A percentile compares a stretch with the other conserved stretches of the same genome.
Conservation (phyloP, 1,140 invertebrate species). For the Stegodyphus mimosarum region DNA sequence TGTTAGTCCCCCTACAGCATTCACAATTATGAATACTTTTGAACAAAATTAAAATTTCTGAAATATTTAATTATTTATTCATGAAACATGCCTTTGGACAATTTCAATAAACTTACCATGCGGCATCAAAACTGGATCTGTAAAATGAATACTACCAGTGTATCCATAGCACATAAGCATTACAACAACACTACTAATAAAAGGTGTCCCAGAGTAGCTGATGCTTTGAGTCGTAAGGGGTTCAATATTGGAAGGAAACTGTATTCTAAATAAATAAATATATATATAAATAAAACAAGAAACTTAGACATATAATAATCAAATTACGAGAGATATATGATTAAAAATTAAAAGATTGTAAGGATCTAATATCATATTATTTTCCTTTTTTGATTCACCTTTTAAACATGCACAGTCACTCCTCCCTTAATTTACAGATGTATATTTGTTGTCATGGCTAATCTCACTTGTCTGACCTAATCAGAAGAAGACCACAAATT, state of each 20-base stretch:
- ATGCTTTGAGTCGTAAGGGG: constrained; percentile 45
- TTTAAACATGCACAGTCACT: too few relatives aligned
- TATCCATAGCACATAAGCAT: constrained; percentile 64
- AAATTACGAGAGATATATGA: too few relatives aligned
- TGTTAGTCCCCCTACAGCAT: too few relatives aligned
- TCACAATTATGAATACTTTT: too few relatives aligned
- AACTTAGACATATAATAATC: too few relatives aligned
- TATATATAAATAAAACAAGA: neutral
- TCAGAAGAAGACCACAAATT: too few relatives aligned
- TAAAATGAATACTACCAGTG: constrained; percentile 62
- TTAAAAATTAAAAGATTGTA: too few relatives aligned
- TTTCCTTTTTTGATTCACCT: too few relatives aligned
- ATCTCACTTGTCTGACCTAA: too few relatives aligned
- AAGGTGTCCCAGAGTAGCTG: constrained; percentile 28
- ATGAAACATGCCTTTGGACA: neutral
- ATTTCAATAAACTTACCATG: constrained; percentile 17
- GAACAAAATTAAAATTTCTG: neutral
- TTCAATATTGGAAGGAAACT: constrained; percentile 62
- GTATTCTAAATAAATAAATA: constrained; percentile 51
- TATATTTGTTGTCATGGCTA: too few relatives aligned
- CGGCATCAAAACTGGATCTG: constrained; percentile 56
- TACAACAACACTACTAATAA: constrained; percentile 59
- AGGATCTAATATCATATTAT: too few relatives aligned
- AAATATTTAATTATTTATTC: neutral
- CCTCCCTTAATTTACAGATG: too few relatives aligned